These are phyloP conservation scores for Eupithecia inturbata DNA, from an alignment of 2,888 invertebrate genomes.

Conservation along the genomic window DNA sequence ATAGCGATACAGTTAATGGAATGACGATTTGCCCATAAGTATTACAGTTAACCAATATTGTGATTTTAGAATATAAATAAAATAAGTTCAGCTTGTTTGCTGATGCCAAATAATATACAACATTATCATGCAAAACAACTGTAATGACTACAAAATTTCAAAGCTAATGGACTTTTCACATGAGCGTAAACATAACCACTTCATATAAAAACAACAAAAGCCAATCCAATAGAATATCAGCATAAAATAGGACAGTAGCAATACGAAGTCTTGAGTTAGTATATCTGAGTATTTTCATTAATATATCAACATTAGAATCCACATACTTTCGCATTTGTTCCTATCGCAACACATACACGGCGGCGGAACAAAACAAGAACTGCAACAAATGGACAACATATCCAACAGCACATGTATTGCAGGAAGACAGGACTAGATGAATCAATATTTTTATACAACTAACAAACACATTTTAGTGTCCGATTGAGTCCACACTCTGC, in stretches of 20 bases:
- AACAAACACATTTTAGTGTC: slow-evolving; percentile 44
- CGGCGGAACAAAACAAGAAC: slow-evolving; percentile 41
- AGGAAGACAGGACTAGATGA: slow-evolving; percentile 77
- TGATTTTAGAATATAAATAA: slow-evolving; percentile 56
- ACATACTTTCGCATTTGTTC: slow-evolving; percentile 39
- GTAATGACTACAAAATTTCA: slow-evolving; percentile 26
- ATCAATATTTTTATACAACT: slow-evolving; percentile 49
- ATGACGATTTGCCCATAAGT: slow-evolving; percentile 60
- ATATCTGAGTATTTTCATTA: slow-evolving; percentile 42
- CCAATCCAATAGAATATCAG: slow-evolving; percentile 37
- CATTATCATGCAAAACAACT: slow-evolving; percentile 25
- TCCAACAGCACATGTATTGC: slow-evolving; percentile 47
- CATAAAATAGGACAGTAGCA: slow-evolving; percentile 35
- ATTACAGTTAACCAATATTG: slow-evolving; percentile 58
- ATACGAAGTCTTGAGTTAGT: slow-evolving; percentile 36
- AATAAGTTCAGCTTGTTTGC: slow-evolving; percentile 52
- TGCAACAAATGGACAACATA: slow-evolving; percentile 40
- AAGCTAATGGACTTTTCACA: slow-evolving; percentile 29
- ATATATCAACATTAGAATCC: slow-evolving; percentile 34
- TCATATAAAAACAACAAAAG: slow-evolving; percentile 32
- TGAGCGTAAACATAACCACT: slow-evolving; percentile 23
- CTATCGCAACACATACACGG: slow-evolving; percentile 35
- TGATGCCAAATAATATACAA: slow-evolving; percentile 42
- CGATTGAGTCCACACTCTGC: slow-evolving; percentile 48
- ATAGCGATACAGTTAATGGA: slow-evolving; percentile 58